Evolutionary conservation across 2,113 vertebrate genomes (phyloP).

Genomic region (Dryoscopus gambensis): DNA sequence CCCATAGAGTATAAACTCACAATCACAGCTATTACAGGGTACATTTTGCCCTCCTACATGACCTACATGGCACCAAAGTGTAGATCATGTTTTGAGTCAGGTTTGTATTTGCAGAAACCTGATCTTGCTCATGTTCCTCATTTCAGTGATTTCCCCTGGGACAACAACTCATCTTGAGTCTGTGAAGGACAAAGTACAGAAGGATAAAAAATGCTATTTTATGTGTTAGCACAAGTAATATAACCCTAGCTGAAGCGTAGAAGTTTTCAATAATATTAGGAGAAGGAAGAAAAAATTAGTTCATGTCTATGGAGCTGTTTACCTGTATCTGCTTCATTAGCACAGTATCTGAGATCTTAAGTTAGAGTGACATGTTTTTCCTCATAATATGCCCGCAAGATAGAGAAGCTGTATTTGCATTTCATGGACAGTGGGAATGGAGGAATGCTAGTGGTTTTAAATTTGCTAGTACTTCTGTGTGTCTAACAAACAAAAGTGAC

Average conservation of each 20-base stretch:
- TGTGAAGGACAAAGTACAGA: not conserved
- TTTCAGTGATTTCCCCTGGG: not conserved
- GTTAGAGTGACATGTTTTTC: not conserved
- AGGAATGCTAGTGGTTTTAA: not conserved
- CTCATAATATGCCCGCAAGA: not conserved
- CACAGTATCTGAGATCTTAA: not conserved
- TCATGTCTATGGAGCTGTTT: not conserved
- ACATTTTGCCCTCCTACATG: not conserved
- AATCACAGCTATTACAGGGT: not conserved
- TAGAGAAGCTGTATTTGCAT: not conserved
- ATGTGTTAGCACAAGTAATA: not conserved
- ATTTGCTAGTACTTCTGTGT: not conserved
- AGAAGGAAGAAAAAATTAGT: not conserved
- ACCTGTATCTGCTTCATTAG: not conserved
- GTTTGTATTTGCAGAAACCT: not conserved
- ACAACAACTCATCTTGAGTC: not conserved
- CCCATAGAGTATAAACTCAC: not conserved
- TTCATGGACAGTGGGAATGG: not conserved
- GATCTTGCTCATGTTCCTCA: not conserved
- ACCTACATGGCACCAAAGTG: not conserved
- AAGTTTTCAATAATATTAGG: not conserved
- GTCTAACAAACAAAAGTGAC: not conserved
- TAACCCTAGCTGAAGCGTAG: not conserved
- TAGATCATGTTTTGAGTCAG: not conserved
- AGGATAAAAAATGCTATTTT: not conserved